Percentiles rank a stretch among this genome's conserved stretches.
Conservation (phyloP, 2,797 vertebrate genomes). For the Parambassis ranga region DNA sequence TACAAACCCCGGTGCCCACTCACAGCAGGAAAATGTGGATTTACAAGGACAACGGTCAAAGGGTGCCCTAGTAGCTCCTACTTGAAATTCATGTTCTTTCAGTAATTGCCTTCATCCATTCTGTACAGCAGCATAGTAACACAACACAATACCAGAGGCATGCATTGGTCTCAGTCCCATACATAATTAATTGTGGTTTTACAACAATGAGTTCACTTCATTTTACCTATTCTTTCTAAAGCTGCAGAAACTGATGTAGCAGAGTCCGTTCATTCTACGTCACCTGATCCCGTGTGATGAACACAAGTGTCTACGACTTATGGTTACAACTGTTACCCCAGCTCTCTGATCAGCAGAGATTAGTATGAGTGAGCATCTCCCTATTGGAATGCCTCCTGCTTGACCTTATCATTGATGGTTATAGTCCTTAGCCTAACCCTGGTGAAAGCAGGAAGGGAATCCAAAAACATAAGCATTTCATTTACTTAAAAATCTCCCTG, state of each 20-base stretch:
- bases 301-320: no score
- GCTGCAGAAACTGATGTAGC: slow-evolving; percentile 16
- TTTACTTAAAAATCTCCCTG: slow-evolving; percentile 24
- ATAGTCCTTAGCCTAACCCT: no score
- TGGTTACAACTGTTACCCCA: no score
- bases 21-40: slow-evolving; percentile 14
- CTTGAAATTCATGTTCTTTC: slow-evolving; percentile 29
- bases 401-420: no score
- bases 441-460: neutral
- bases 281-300: slow-evolving; percentile 7
- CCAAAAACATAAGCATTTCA: slow-evolving; percentile 34
- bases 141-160: slow-evolving; percentile 24
- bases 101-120: slow-evolving; percentile 15
- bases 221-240: slow-evolving; percentile 37
- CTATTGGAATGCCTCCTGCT: no score
- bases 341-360: no score
- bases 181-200: slow-evolving; percentile 61
- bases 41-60: slow-evolving; percentile 7
- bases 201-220: slow-evolving; percentile 36
- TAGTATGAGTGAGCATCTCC: no score
- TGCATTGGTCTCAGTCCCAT: slow-evolving; percentile 25
- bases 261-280: slow-evolving; percentile 17
- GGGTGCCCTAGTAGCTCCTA: neutral
- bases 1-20: slow-evolving; percentile 3
- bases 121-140: slow-evolving; percentile 7